Evolutionary conservation across 37 sponge, comb jelly and placozoan species (phyloP).

Genomic region (Eunapius fragilis): DNA sequence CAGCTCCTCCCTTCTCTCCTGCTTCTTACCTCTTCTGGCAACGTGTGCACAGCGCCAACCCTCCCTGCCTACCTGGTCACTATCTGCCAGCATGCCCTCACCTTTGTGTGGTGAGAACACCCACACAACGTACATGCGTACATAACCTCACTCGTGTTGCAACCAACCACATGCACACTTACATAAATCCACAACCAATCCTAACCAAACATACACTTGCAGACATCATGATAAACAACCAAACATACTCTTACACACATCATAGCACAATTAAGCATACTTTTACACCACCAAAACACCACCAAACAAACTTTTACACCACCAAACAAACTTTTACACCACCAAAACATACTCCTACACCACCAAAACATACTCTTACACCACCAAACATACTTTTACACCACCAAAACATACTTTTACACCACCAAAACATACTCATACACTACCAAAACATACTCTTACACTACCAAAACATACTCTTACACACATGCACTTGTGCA

Average conservation of each 20-base stretch:
- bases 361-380: no score
- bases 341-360: not conserved
- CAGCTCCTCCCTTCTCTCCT: conserved; percentile 64
- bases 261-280: not conserved
- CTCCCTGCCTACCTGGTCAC: conserved; percentile 40
- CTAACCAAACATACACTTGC: no score
- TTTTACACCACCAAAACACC: not conserved
- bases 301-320: no score
- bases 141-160: no score
- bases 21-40: conserved; percentile 47
- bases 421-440: not conserved
- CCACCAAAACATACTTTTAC: no score
- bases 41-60: conserved; percentile 17
- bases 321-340: no score
- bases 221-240: no score
- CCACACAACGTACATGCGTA: not conserved
- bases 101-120: conserved; percentile 47
- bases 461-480: not conserved
- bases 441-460: no score
- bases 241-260: no score
- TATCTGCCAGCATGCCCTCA: conserved; percentile 42
- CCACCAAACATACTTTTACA: no score
- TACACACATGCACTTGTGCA: not conserved
- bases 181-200: not conserved
- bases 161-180: not conserved